Conservation (phyloP, 2,113 vertebrate species). For the Lycaon pictus region DNA sequence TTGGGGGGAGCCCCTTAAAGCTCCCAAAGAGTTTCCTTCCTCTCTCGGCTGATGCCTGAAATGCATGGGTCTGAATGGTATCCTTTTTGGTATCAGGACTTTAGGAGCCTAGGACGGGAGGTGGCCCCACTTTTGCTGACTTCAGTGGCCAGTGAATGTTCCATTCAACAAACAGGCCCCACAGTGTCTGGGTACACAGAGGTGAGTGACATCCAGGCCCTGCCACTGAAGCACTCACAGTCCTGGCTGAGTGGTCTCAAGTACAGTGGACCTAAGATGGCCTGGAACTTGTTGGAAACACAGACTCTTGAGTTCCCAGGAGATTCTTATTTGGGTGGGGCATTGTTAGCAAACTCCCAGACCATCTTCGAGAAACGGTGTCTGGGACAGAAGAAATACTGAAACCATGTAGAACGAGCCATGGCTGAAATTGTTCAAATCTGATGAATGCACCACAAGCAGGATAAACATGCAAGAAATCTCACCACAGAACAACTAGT, state of each 20-base stretch:
- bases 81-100: neutral
- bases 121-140: neutral
- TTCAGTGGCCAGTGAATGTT: neutral
- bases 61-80: neutral
- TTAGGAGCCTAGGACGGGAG: neutral
- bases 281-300: neutral
- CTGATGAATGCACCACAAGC: neutral
- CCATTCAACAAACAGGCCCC: neutral
- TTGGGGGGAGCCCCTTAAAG: neutral
- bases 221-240: too few species aligned
- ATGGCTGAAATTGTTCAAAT: neutral
- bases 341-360: neutral
- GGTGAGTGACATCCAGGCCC: neutral
- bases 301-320: neutral
- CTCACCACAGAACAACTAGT: neutral
- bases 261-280: neutral
- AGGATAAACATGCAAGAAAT: neutral
- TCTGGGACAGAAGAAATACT: neutral
- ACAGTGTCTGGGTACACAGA: neutral
- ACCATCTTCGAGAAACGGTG: neutral
- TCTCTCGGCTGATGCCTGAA: neutral
- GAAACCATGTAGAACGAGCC: neutral
- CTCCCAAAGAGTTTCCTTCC: neutral
- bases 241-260: neutral
- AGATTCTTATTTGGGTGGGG: neutral